Evolutionary conservation across 2,113 vertebrate genomes (phyloP).

Genomic region (Ammodytes marinus): DNA sequence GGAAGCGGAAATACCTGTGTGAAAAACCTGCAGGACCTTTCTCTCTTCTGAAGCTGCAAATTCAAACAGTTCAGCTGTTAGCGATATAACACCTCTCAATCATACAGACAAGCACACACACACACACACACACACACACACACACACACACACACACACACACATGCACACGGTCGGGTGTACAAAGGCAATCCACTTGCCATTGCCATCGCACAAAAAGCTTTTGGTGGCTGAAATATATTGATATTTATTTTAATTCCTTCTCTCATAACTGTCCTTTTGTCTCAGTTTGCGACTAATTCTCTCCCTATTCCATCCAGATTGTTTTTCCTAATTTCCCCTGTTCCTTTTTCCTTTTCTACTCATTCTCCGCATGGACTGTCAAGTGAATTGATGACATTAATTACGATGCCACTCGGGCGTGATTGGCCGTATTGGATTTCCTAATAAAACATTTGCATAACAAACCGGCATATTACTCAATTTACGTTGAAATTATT

Average conservation of each 20-base stretch:
- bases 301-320: background rate
- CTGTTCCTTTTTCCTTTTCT: background rate
- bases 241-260: conserved; percentile 34
- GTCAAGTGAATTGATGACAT: conserved; percentile 58
- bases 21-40: conserved; percentile 85
- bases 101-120: conserved; percentile 32
- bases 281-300: conserved; percentile 3
- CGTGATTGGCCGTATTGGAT: conserved; percentile 69
- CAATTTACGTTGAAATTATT: conserved; percentile 67
- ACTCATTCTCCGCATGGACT: conserved; percentile 51
- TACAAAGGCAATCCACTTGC: conserved; percentile 31
- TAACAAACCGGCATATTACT: conserved; percentile 64
- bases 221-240: conserved; percentile 26
- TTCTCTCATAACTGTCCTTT: background rate
- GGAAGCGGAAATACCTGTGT: conserved; percentile 80
- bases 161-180: background rate
- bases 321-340: conserved; percentile 26
- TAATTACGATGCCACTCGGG: conserved; percentile 68
- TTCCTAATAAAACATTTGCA: conserved; percentile 61
- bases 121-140: conserved; percentile 22
- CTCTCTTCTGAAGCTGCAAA: conserved; percentile 86
- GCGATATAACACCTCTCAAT: conserved; percentile 62
- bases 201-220: conserved; percentile 46
- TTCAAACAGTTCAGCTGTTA: conserved; percentile 80
- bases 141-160: background rate